Conservation (phyloP, 2,888 invertebrate genomes). For the Apamea crenata region DNA sequence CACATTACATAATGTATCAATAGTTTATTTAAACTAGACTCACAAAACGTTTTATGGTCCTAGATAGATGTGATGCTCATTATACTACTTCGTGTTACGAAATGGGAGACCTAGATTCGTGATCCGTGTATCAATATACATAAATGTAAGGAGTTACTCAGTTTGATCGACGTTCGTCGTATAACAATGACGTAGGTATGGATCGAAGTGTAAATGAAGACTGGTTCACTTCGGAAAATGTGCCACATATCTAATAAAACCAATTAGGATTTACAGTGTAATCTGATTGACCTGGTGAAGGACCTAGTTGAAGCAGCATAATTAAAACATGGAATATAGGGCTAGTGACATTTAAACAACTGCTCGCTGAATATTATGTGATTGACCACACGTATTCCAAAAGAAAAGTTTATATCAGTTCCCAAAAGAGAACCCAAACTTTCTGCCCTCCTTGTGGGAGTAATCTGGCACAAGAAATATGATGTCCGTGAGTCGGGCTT, state of each 20-base stretch:
- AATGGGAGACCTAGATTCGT: constrained; percentile 41
- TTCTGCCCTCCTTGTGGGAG: constrained; percentile 23
- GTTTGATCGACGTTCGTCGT: constrained; percentile 16
- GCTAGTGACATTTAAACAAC: not conserved
- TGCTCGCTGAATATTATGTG: not conserved
- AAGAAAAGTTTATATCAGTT: constrained; percentile 13
- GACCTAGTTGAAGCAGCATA: not conserved
- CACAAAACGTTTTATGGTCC: not conserved
- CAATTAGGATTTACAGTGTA: not conserved
- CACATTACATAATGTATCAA: constrained; percentile 22
- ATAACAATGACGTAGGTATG: constrained; percentile 14
- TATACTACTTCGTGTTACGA: constrained; percentile 13
- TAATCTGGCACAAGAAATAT: constrained; percentile 36
- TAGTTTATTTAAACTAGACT: constrained; percentile 15
- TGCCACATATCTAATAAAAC: not conserved
- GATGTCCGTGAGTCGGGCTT: constrained; percentile 7
- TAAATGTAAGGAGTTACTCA: constrained; percentile 29
- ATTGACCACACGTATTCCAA: not conserved
- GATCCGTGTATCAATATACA: constrained; percentile 42
- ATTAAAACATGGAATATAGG: not conserved
- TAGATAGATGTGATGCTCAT: constrained; percentile 11
- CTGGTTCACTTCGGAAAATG: not conserved
- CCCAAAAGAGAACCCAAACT: constrained; percentile 28
- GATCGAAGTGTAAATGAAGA: constrained; percentile 10
- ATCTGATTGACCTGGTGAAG: not conserved